Percentiles rank a stretch among this genome's conserved stretches.
phyloP scores from a whole-genome alignment of 2,113 vertebrate genomes.

The Gobio gobio region DNA sequence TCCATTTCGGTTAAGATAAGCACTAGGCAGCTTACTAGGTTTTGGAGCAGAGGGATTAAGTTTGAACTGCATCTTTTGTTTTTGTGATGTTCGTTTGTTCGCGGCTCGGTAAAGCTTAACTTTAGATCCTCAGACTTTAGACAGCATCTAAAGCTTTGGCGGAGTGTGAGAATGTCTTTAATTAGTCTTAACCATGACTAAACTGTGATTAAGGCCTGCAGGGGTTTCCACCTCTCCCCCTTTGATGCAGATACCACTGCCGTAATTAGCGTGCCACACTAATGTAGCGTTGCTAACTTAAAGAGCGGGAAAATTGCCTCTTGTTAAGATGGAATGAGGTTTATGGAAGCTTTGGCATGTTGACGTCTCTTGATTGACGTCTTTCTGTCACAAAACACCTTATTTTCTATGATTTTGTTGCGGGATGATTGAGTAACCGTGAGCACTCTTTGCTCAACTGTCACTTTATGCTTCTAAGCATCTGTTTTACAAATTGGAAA shows the following conservation, averaged over 20 bases:
- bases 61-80: conserved; percentile 10
- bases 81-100: conserved; percentile 16
- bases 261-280: conserved; percentile 67
- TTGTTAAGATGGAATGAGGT: conserved; percentile 51
- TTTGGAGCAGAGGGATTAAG: background rate
- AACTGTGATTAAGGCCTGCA: conserved; percentile 80
- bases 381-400: conserved; percentile 39
- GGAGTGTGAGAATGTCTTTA: conserved; percentile 70
- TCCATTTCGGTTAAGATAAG: background rate
- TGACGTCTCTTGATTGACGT: conserved; percentile 28
- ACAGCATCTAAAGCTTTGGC: conserved; percentile 33
- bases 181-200: conserved; percentile 81
- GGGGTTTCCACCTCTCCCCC: conserved; percentile 64
- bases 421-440: background rate
- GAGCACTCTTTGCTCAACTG: background rate
- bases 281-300: conserved; percentile 63
- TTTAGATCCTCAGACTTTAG: background rate
- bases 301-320: conserved; percentile 57
- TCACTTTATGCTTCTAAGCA: conserved; percentile 22
- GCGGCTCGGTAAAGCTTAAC: conserved; percentile 5
- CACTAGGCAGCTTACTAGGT: background rate
- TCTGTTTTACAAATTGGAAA: conserved; percentile 46
- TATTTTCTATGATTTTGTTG: conserved; percentile 43
- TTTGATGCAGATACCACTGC: conserved; percentile 75
- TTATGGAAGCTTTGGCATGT: conserved; percentile 24